Evolutionary conservation across 2,888 invertebrate genomes (phyloP), one percentile per base, ranked within the genome.

Genomic region (Eilema sororculum): DNA sequence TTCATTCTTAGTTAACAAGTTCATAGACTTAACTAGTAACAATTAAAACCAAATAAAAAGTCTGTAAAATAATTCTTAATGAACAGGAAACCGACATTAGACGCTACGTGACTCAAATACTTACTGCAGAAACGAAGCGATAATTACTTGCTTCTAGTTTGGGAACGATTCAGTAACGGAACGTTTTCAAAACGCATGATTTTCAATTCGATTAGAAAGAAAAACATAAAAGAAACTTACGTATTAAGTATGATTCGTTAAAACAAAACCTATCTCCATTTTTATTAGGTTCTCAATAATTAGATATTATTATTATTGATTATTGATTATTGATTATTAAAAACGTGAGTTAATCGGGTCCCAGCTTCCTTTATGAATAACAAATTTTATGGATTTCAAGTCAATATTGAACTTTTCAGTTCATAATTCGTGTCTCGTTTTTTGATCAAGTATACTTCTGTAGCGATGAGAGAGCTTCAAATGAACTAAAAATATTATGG

Each of bases 101-200:
- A 20, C 22, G 33, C 22, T 10, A 61, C 22, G 61, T 61, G 33
- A 61, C 33, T 24, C 10, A 20, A 41, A 24, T 62, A 41, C 24
- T 62, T 62, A 62, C 9, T 41, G 24, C 22, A 24, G 24, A 0
- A 16, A 3, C 25, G 9, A 41, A 37, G 24, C 16, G 37, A 41
- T 25, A 41, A 30, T 22, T 62, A 62, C 37, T 37, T 61, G 41
- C 37, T 37, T 61, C 16, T 10, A 61, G 61, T 22, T 61, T 13
- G 8, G 22, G 20, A 16, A 20, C 46, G 46, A 46, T 46, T 46
- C 20, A 46, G 46, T 6, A 16, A 20, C 6, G 0, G 2, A 5
- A 46, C 46, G 20, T 20, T 46, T 46, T 2, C 0, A 20, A 46
- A 46, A 46, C 20, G 46, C 46, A 8, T 20, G 20, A 46, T 20